phyloP scores from a whole-genome alignment of 2,888 invertebrate species.

The Caenorhabditis virilis region DNA sequence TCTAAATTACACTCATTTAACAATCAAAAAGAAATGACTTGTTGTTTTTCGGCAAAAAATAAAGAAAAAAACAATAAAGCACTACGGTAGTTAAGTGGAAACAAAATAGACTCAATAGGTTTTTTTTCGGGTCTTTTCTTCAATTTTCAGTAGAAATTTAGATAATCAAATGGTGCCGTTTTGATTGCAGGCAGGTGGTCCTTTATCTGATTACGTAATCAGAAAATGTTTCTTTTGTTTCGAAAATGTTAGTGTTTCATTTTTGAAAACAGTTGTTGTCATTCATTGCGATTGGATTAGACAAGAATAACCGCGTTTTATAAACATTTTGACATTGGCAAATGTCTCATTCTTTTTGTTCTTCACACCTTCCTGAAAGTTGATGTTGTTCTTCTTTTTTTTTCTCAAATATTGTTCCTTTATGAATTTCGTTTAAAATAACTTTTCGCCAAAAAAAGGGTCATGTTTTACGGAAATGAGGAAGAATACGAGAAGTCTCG shows the following conservation, averaged over 20 bases:
- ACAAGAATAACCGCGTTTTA: slow-evolving; percentile 21
- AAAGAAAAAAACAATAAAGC: background rate
- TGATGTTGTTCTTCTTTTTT: no score
- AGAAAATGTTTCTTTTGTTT: background rate
- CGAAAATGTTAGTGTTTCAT: slow-evolving; percentile 23
- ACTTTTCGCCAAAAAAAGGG: slow-evolving; percentile 7
- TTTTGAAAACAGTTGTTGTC: slow-evolving; percentile 40
- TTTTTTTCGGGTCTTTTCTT: no score
- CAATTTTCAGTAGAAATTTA: no score
- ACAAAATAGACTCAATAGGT: slow-evolving; percentile 14
- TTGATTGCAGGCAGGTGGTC: no score
- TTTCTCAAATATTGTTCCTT: background rate
- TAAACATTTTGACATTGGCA: slow-evolving; percentile 19
- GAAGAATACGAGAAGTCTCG: slow-evolving; percentile 22
- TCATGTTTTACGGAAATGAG: slow-evolving; percentile 6
- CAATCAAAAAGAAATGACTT: slow-evolving; percentile 12
- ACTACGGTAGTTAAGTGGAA: slow-evolving; percentile 5
- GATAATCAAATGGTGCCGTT: no score
- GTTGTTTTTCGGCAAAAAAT: slow-evolving; percentile 17
- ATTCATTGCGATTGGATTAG: slow-evolving; percentile 33
- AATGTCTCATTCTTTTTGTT: background rate
- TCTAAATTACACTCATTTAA: slow-evolving; percentile 21
- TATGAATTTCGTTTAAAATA: background rate
- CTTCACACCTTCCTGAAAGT: background rate
- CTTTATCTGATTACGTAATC: slow-evolving; percentile 38